phyloP scores from a whole-genome alignment of 2,888 invertebrate species.

The Limnephilus rhombicus region DNA sequence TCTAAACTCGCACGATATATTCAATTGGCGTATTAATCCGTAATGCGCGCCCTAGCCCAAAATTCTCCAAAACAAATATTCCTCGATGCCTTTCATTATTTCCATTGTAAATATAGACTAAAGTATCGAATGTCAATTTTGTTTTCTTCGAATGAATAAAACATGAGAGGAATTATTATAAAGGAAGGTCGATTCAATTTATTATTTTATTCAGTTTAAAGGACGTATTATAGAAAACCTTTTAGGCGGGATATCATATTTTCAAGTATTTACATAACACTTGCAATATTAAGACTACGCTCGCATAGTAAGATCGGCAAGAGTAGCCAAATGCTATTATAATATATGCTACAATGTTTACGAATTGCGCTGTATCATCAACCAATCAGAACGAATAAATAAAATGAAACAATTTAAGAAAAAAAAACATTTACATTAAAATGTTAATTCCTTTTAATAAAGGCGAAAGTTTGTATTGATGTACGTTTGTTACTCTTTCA shows the following conservation, averaged over 20 bases:
- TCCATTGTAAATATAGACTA: background rate
- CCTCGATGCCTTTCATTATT: background rate
- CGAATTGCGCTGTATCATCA: too few relatives aligned
- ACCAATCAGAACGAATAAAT: too few relatives aligned
- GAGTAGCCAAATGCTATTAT: too few relatives aligned
- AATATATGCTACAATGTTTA: too few relatives aligned
- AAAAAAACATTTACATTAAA: too few relatives aligned
- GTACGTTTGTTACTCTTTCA: too few relatives aligned
- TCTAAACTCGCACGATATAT: conserved; percentile 12
- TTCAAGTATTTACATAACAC: too few relatives aligned
- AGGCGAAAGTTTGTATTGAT: too few relatives aligned
- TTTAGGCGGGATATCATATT: background rate
- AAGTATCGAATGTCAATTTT: conserved; percentile 10
- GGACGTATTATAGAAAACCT: background rate
- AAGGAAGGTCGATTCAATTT: background rate
- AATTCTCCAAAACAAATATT: conserved; percentile 25
- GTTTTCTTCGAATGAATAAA: background rate
- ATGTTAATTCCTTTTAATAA: too few relatives aligned
- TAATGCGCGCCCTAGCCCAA: conserved; percentile 31
- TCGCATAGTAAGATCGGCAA: too few relatives aligned
- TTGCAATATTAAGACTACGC: too few relatives aligned
- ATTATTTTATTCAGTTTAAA: background rate
- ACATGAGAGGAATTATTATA: background rate
- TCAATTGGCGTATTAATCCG: conserved; percentile 50
- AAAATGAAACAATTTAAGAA: too few relatives aligned